Percentiles rank a stretch among this genome's conserved stretches.
Conservation (phyloP, 2,113 vertebrate genomes). For the Ariopsis seemanni region DNA sequence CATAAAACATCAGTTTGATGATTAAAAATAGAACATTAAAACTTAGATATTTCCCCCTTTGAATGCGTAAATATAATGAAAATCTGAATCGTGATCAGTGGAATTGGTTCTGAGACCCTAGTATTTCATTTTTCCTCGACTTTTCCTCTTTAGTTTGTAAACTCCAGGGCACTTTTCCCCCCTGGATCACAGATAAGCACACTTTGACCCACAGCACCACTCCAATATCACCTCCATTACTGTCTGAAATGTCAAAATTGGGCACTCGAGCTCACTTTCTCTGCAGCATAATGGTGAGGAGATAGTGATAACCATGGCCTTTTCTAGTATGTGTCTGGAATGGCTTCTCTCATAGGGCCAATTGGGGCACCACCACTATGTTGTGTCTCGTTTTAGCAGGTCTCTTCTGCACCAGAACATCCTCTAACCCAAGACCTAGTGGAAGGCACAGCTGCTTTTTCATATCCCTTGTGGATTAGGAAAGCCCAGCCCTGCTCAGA, state of each 20-base stretch:
- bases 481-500: neutral
- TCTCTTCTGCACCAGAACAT: neutral
- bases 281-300: neutral
- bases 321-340: neutral
- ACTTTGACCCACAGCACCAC: neutral
- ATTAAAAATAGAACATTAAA: neutral
- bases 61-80: neutral
- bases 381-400: neutral
- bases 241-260: constrained; percentile 22
- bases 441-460: constrained; percentile 8
- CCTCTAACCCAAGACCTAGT: neutral
- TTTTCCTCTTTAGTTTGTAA: constrained; percentile 3
- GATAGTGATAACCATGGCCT: constrained; percentile 19
- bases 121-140: neutral
- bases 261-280: neutral
- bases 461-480: neutral
- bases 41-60: neutral
- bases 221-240: constrained; percentile 24
- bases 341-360: constrained; percentile 23
- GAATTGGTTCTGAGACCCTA: neutral
- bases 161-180: constrained; percentile 2
- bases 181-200: constrained; percentile 25
- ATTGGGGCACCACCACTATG: constrained; percentile 14
- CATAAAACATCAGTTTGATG: neutral
- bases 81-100: neutral